phyloP scores from a whole-genome alignment of 2,113 vertebrate species.

The Euleptes europaea region DNA sequence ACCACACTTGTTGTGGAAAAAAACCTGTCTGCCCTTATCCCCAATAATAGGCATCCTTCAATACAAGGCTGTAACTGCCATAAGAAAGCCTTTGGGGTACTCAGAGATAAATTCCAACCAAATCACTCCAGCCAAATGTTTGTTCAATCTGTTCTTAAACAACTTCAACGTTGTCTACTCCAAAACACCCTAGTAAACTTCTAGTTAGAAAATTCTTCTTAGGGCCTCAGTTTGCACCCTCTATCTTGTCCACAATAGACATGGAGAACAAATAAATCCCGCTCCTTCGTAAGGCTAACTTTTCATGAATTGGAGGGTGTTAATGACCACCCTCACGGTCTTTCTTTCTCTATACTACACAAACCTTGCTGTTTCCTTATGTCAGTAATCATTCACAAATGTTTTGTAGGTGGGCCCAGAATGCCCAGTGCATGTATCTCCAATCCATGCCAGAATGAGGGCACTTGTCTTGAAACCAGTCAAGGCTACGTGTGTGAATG shows the following conservation, averaged over 20 bases:
- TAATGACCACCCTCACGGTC: background rate
- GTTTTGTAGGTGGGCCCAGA: constrained; percentile 56
- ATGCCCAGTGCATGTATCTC: constrained; percentile 61
- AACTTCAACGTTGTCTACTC: background rate
- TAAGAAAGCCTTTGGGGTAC: background rate
- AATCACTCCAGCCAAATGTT: background rate
- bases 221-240: background rate
- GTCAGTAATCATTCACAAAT: background rate
- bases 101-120: background rate
- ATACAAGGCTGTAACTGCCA: background rate
- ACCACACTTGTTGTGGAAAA: background rate
- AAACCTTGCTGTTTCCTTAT: background rate
- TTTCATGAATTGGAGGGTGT: background rate
- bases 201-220: background rate
- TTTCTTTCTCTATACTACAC: background rate
- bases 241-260: background rate
- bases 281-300: background rate
- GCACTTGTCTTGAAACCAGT: constrained; percentile 73
- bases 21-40: background rate
- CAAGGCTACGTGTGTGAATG: constrained; percentile 86
- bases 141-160: background rate
- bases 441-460: constrained; percentile 74
- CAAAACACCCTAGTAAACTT: background rate
- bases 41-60: background rate
- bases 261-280: background rate